Percentiles rank a stretch among this genome's conserved stretches.
phyloP scores from a whole-genome alignment of 2,797 vertebrate species.

The Carduelis carduelis region DNA sequence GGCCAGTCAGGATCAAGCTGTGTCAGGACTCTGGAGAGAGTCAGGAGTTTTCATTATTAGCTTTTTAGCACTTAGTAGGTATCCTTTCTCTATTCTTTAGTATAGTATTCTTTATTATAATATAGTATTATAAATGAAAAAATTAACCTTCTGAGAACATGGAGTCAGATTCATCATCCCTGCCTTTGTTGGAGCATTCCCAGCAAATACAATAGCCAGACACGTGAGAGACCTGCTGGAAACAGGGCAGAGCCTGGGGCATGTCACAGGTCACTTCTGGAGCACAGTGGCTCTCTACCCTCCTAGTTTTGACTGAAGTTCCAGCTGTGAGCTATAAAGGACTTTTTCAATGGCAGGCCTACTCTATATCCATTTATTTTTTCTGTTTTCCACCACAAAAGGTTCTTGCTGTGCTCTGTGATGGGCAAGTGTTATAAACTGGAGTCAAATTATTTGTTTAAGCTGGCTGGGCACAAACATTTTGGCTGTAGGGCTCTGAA shows the following conservation, averaged over 20 bases:
- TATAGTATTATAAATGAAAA: too few relatives aligned
- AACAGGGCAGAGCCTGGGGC: neutral
- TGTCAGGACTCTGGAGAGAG: too few relatives aligned
- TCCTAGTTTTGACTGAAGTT: neutral
- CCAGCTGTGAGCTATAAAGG: neutral
- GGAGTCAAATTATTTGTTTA: neutral
- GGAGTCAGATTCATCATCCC: too few relatives aligned
- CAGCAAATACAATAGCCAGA: neutral
- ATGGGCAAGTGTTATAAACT: neutral
- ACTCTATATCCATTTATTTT: neutral
- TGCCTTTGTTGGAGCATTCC: too few relatives aligned
- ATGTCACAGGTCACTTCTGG: neutral
- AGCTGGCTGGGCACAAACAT: neutral
- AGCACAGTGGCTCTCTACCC: neutral
- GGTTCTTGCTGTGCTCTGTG: neutral
- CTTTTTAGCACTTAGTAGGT: too few relatives aligned
- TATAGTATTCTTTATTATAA: too few relatives aligned
- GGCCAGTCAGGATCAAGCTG: too few relatives aligned
- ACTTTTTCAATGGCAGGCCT: neutral
- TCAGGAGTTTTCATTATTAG: too few relatives aligned
- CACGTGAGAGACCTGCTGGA: fast-evolving
- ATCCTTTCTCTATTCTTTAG: too few relatives aligned
- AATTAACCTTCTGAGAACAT: too few relatives aligned
- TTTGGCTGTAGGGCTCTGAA: neutral
- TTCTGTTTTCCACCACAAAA: neutral